Base-by-base conservation (phyloP, 2,888 invertebrate genomes). In the Myathropa florea region DNA sequence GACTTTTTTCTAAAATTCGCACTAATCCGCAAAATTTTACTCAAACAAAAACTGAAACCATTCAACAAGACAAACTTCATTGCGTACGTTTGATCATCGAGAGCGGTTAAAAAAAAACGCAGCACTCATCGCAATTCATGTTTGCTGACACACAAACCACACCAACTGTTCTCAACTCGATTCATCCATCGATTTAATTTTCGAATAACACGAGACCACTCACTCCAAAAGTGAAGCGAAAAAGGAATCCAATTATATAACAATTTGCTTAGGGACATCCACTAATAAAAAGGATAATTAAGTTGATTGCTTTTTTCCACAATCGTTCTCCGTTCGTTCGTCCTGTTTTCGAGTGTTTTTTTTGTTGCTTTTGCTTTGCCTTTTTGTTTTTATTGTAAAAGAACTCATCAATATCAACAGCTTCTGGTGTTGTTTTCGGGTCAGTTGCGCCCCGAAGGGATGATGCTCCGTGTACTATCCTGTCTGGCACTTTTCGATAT, bases 271-370 rank as follows among this genome's bases (percentile, higher is more conserved):
- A 86, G 75, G 86, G 86, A 86, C 86, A 86, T 83, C 61, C 75
- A 86, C 83, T 83, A 83, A 86, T 86, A 86, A 86, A 86, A 86
- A 83, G 86, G 86, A 86, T 86, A 86, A 86, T 86, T 83, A 83
- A 86, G 78, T 83, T 86, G 86, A 86, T 86, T 86, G 83, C 86
- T 83, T 86, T 85, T 83, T 82, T 82, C 64, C 86, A 67, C 33
- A 83, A 60, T 76, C 81, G 65, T 67, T 39, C 64, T n/a, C n/a
- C 46, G 46, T 7, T 7, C 18, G 18, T 7, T 46, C 46, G 46
- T 46, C 18, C 18, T 18, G 46, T 46, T 46, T 46, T 39, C 36
- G 10, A 36, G 36, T 36, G 36, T 30, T 46, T 60, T 61, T 23
- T 61, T 2, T 46, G 1, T 24, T 36, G 1, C 23, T 67, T 46